Conservation (phyloP, 2,888 invertebrate genomes). For the Beris morrisii region DNA sequence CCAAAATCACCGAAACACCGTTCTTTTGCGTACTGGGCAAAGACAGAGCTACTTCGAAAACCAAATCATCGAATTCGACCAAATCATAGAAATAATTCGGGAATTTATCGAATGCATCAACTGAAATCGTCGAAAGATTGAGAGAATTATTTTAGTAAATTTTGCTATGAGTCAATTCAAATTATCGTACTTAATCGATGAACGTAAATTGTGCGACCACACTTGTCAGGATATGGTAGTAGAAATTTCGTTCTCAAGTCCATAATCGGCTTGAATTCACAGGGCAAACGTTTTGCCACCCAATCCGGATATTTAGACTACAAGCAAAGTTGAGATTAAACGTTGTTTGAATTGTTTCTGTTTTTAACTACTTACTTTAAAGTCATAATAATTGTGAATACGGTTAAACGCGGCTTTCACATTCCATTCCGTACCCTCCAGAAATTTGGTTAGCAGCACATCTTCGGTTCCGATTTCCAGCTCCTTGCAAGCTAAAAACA, state of each 20-base stretch:
- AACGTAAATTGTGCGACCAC: slow-evolving; percentile 48
- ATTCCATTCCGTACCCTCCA: slow-evolving; percentile 25
- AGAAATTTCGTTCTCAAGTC: slow-evolving; percentile 48
- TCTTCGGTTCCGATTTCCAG: slow-evolving; percentile 29
- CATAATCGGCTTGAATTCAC: slow-evolving; percentile 46
- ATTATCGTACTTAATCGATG: slow-evolving; percentile 43
- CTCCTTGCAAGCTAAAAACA: slow-evolving; percentile 15
- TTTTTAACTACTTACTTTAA: slow-evolving; percentile 23
- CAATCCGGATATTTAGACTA: slow-evolving; percentile 48
- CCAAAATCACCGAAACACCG: slow-evolving; percentile 51
- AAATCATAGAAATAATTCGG: slow-evolving; percentile 49
- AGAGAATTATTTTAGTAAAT: background rate
- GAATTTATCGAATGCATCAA: slow-evolving; percentile 50
- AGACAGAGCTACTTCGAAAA: slow-evolving; percentile 50
- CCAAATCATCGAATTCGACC: slow-evolving; percentile 52
- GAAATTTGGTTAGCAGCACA: slow-evolving; percentile 22
- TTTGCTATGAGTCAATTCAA: background rate
- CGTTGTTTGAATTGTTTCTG: background rate
- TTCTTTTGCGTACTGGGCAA: slow-evolving; percentile 49
- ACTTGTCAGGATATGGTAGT: slow-evolving; percentile 49
- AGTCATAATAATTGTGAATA: slow-evolving; percentile 32
- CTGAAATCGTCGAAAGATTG: slow-evolving; percentile 30
- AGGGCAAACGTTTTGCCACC: slow-evolving; percentile 48
- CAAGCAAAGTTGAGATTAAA: slow-evolving; percentile 44
- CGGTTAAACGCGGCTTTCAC: slow-evolving; percentile 14